Evolutionary conservation across 2,888 invertebrate genomes (phyloP), one percentile per base, ranked within the genome.

Genomic region (Tinea semifulvella): DNA sequence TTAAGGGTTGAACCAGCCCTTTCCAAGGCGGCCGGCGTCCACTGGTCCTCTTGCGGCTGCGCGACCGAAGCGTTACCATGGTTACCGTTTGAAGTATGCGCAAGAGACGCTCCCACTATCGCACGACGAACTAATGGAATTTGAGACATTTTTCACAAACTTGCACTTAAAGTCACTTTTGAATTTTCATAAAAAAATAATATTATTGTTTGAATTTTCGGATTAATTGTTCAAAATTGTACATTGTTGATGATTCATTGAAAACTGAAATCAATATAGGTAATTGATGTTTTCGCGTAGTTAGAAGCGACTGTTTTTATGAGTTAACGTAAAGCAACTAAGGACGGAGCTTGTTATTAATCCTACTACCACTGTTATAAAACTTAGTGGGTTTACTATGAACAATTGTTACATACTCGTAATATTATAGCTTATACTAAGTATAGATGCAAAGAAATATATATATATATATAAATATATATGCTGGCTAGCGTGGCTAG

Each of bases 1-100:
- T 81, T 82, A 47, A 83, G 58, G 3, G 83, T 77, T 0, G 76
- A 75, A 16, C 82, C 75, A 36, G 82, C 79, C 49, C 80, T 59
- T 54, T 81, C 82, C 49, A 80, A 61, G 2, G 80, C 79, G 14
- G 80, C 79, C 0, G 79, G 77, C 3, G 79, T 77, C 80, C 79
- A 80, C 22, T 77, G 61, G 51, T 62, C 65, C 55, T 75, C 68
- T 51, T 67, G 62, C 36, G 49, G 54, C 22, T 61, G 56, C 1
- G 60, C 11, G 4, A 57, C 59, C n/a, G 59, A 46, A 13, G 69
- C 63, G 45, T 60, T 61, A 27, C 55, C 50, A 13, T 50, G 49
- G 14, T 31, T 51, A 28, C 38, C 13, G 19, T 14, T 43, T 22
- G 52, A 52, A 35, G 52, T 47, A 27, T 74, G 68, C 20, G 72